Conservation (phyloP, 2,113 vertebrate species). For the Rhipidura dahli region DNA sequence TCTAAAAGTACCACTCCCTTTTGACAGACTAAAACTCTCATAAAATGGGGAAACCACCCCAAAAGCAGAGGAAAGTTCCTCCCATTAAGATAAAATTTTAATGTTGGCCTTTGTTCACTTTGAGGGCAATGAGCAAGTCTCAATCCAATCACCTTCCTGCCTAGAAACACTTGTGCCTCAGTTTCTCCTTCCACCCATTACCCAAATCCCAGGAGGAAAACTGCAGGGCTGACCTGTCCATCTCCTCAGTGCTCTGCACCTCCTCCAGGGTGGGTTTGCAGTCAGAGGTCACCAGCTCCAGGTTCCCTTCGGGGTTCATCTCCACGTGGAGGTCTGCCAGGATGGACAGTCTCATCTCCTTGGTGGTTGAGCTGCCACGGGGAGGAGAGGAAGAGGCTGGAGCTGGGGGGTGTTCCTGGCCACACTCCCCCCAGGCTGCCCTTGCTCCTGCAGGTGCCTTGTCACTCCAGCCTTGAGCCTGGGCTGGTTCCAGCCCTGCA, state of each 20-base stretch:
- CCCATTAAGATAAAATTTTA: neutral
- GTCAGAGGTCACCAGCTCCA: constrained; percentile 17
- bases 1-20: neutral
- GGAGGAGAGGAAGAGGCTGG: neutral
- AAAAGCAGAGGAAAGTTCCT: neutral
- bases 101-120: neutral
- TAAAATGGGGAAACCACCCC: neutral
- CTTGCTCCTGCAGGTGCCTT: neutral
- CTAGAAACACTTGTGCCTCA: neutral
- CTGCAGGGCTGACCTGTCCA: neutral
- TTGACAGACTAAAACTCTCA: neutral
- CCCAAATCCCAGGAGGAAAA: neutral
- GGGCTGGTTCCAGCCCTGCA: neutral
- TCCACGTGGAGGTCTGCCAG: neutral
- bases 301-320: constrained; percentile 3
- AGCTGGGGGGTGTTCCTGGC: rapidly evolving
- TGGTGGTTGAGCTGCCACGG: neutral
- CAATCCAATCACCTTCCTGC: neutral
- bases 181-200: neutral
- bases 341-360: neutral
- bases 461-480: rapidly evolving
- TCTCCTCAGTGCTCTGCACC: neutral
- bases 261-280: constrained; percentile 18
- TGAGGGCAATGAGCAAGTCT: neutral
- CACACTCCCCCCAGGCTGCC: rapidly evolving